Conservation (phyloP, 2,113 vertebrate genomes). For the Pampusana beccarii region DNA sequence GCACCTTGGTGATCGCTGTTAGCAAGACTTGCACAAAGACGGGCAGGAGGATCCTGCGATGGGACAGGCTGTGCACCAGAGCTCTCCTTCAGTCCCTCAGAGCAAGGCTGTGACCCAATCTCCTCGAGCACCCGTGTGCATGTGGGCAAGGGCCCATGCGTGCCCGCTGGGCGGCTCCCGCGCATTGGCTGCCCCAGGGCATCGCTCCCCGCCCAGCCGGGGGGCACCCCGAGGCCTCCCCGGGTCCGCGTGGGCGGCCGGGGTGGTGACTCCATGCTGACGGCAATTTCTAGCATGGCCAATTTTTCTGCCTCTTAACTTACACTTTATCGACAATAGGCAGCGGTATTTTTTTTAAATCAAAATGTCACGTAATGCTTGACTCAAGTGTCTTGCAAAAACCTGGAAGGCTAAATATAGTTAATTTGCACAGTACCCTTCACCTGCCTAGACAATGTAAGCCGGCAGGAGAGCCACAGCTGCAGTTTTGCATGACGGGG, state of each 20-base stretch:
- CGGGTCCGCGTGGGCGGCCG: fast-evolving
- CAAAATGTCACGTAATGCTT: not conserved
- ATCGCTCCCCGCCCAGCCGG: fast-evolving
- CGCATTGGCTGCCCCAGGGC: fast-evolving
- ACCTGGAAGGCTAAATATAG: not conserved
- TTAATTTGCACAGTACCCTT: not conserved
- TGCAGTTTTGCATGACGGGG: fast-evolving
- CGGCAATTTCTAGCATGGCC: not conserved
- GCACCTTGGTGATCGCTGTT: fast-evolving
- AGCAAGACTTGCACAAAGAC: not conserved
- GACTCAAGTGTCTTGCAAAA: not conserved
- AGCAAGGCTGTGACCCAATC: not conserved
- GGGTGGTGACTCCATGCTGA: not conserved
- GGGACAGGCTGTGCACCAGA: not conserved
- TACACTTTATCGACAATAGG: not conserved
- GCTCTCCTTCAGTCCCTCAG: not conserved
- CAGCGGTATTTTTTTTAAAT: not conserved
- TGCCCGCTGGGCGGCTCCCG: not conserved
- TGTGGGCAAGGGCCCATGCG: fast-evolving
- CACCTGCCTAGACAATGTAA: not conserved
- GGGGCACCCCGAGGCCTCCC: fast-evolving
- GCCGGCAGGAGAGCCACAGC: not conserved
- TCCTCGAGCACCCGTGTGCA: fast-evolving
- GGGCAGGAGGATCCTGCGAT: fast-evolving
- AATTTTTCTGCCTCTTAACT: not conserved